These are phyloP conservation scores for Panthera tigris DNA, from an alignment of 2,113 vertebrate genomes.

Conservation along the genomic window DNA sequence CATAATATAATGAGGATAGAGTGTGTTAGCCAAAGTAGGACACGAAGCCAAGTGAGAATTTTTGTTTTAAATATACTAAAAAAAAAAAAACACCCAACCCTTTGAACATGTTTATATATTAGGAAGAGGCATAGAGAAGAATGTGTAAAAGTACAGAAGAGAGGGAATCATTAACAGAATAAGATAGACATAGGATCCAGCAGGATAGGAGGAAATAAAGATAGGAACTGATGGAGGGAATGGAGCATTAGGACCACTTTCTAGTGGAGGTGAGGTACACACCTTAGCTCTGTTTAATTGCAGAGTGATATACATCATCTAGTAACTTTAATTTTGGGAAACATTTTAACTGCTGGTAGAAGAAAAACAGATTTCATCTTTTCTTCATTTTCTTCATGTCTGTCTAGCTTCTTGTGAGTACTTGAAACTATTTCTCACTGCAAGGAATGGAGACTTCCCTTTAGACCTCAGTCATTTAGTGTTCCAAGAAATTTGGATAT, in stretches of 20 bases:
- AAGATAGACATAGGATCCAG: neutral
- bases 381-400: neutral
- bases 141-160: neutral
- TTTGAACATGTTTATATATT: neutral
- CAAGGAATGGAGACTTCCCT: neutral
- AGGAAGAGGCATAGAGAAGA: neutral
- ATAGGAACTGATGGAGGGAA: neutral
- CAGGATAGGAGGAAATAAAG: neutral
- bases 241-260: neutral
- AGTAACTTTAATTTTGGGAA: neutral
- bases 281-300: neutral
- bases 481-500: neutral
- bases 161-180: neutral
- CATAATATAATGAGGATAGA: neutral
- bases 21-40: neutral
- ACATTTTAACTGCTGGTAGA: neutral
- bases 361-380: neutral
- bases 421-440: neutral
- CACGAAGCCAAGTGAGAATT: neutral
- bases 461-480: neutral
- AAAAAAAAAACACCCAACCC: neutral
- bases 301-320: neutral
- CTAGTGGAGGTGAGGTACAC: neutral
- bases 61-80: neutral
- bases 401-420: neutral